Conservation (phyloP, 2,113 vertebrate genomes). For the Paracanthobrama guichenoti region DNA sequence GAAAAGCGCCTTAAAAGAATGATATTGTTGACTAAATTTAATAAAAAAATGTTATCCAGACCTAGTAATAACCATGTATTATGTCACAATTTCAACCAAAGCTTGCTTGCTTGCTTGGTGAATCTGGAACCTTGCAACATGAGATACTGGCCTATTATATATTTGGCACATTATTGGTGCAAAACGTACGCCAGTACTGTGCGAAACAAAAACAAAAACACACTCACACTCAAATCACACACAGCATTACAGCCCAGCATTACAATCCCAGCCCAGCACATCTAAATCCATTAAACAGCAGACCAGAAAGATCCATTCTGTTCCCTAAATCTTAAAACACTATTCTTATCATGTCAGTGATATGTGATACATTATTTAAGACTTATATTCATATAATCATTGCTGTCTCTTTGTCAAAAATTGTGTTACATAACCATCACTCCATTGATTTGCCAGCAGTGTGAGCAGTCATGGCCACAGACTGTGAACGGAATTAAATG, state of each 20-base stretch:
- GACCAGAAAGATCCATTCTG: background rate
- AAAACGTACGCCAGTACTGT: background rate
- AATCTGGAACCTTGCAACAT: background rate
- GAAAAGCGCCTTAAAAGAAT: too few relatives aligned
- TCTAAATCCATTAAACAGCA: background rate
- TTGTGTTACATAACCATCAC: background rate
- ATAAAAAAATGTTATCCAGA: background rate
- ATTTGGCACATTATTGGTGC: constrained; percentile 8
- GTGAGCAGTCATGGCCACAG: constrained; percentile 23
- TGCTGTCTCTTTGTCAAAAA: constrained; percentile 19
- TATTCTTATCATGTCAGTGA: background rate
- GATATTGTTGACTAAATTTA: too few relatives aligned
- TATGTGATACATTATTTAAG: background rate
- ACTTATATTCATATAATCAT: background rate
- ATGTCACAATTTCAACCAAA: background rate
- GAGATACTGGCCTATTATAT: background rate
- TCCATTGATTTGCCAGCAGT: background rate
- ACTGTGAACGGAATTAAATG: constrained; percentile 9
- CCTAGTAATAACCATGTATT: background rate
- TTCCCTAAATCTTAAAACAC: background rate
- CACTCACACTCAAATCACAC: background rate
- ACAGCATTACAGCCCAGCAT: background rate
- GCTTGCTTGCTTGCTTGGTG: background rate
- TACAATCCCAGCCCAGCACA: background rate
- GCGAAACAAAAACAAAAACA: background rate